phyloP scores from a whole-genome alignment of 2,888 invertebrate genomes.

The Drosophila austrosaltans region DNA sequence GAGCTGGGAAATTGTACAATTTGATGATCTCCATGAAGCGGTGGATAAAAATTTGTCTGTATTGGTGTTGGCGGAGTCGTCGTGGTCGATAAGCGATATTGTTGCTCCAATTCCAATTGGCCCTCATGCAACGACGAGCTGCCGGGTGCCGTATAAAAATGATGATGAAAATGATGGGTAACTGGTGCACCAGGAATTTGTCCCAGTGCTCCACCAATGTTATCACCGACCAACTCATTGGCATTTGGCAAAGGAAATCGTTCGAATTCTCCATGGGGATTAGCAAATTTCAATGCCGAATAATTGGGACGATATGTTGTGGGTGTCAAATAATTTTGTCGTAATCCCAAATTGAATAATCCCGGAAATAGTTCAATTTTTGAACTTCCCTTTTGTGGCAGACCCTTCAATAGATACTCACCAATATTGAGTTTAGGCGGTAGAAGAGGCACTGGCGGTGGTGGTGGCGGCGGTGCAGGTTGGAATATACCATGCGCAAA shows the following conservation, averaged over 20 bases:
- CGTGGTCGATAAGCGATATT: conserved; percentile 35
- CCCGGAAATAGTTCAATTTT: conserved; percentile 73
- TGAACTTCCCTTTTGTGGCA: conserved; percentile 38
- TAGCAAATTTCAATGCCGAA: conserved; percentile 62
- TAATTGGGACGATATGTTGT: conserved; percentile 81
- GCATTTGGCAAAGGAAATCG: conserved; percentile 37
- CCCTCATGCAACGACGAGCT: conserved; percentile 16
- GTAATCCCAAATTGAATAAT: conserved; percentile 57
- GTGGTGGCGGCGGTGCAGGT: conserved; percentile 33
- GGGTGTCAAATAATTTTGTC: conserved; percentile 63
- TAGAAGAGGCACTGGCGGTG: conserved; percentile 43
- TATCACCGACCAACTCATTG: conserved; percentile 31
- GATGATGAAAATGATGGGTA: conserved; percentile 83
- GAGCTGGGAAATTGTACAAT: conserved; percentile 46
- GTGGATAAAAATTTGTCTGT: conserved; percentile 7
- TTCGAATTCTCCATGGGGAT: conserved; percentile 56
- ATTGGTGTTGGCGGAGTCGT: conserved; percentile 8
- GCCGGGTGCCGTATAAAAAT: conserved; percentile 80
- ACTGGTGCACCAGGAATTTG: conserved; percentile 44
- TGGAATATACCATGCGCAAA: conserved; percentile 72
- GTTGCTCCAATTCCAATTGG: background rate
- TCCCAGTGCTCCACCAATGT: background rate
- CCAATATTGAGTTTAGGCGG: conserved; percentile 79
- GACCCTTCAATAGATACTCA: conserved; percentile 72
- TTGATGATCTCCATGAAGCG: conserved; percentile 8